Evolutionary conservation across 2,888 invertebrate species (phyloP).

Genomic region (Glomeris marginata): DNA sequence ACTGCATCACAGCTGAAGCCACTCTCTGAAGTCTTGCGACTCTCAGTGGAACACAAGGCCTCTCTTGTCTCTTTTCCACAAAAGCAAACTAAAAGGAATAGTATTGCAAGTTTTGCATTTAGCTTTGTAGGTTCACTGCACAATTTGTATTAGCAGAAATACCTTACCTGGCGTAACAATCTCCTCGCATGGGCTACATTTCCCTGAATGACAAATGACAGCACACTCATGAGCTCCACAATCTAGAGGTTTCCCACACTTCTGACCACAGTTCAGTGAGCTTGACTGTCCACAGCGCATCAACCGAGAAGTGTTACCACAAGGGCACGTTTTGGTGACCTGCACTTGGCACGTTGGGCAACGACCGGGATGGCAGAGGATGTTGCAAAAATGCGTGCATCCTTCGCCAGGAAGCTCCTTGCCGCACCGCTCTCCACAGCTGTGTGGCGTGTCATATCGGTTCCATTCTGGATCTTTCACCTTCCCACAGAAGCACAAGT

Average conservation of each 20-base stretch:
- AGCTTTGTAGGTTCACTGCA: too few species aligned
- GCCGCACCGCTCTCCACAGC: slow-evolving; percentile 78
- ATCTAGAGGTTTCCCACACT: slow-evolving; percentile 55
- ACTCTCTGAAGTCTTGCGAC: slow-evolving; percentile 27
- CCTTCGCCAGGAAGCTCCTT: slow-evolving; percentile 36
- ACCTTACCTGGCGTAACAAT: slow-evolving; percentile 46
- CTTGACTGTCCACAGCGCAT: slow-evolving; percentile 52
- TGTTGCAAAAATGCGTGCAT: slow-evolving; percentile 45
- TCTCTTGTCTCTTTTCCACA: slow-evolving; percentile 48
- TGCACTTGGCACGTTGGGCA: slow-evolving; percentile 78
- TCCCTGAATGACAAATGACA: slow-evolving; percentile 58
- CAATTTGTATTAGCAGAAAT: neutral
- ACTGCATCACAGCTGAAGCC: slow-evolving; percentile 45
- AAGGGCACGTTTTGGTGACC: slow-evolving; percentile 57
- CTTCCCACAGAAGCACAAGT: slow-evolving; percentile 83
- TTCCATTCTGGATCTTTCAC: slow-evolving; percentile 55
- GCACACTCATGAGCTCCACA: slow-evolving; percentile 47
- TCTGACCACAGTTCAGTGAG: slow-evolving; percentile 53
- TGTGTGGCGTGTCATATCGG: slow-evolving; percentile 67
- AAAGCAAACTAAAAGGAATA: slow-evolving; percentile 41
- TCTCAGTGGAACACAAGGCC: slow-evolving; percentile 45
- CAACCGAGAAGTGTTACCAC: slow-evolving; percentile 49
- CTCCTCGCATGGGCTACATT: slow-evolving; percentile 55
- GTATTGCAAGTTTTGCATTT: too few species aligned
- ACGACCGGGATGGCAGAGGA: slow-evolving; percentile 86